phyloP scores from a whole-genome alignment of 2,888 invertebrate genomes.

The Tachina grossa region DNA sequence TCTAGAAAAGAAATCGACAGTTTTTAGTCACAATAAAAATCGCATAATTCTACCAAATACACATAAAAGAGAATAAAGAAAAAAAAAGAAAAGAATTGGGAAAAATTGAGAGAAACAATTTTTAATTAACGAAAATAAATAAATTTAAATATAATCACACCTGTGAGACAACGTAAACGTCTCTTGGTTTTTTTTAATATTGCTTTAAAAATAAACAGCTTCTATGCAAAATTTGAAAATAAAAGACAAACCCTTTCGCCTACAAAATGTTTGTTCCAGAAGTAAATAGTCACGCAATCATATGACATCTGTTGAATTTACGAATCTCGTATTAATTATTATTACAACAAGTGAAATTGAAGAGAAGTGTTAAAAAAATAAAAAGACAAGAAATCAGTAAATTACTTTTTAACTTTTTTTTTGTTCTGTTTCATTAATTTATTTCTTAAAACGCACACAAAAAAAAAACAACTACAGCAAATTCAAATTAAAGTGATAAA shows the following conservation, averaged over 20 bases:
- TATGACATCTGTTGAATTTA: slow-evolving; percentile 65
- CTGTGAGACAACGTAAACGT: neutral
- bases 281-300: slow-evolving; percentile 37
- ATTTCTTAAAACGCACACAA: slow-evolving; percentile 10
- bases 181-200: neutral
- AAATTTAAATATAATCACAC: neutral
- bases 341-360: neutral
- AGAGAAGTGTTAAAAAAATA: slow-evolving; percentile 1
- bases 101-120: slow-evolving; percentile 7
- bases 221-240: slow-evolving; percentile 59
- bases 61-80: neutral
- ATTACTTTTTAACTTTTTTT: slow-evolving; percentile 39
- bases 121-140: slow-evolving; percentile 3
- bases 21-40: slow-evolving; percentile 13
- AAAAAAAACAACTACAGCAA: neutral
- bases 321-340: slow-evolving; percentile 14
- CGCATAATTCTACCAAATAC: slow-evolving; percentile 12
- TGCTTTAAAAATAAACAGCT: neutral
- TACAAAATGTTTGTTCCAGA: slow-evolving; percentile 58
- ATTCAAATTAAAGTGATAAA: neutral
- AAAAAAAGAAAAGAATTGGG: neutral
- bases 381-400: neutral
- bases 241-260: slow-evolving; percentile 49
- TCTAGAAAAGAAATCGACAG: neutral
- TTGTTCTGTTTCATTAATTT: slow-evolving; percentile 37